Percentiles rank a stretch among this genome's conserved stretches.
Evolutionary conservation across 2,797 vertebrate species (phyloP).

Genomic region (Molothrus aeneus): DNA sequence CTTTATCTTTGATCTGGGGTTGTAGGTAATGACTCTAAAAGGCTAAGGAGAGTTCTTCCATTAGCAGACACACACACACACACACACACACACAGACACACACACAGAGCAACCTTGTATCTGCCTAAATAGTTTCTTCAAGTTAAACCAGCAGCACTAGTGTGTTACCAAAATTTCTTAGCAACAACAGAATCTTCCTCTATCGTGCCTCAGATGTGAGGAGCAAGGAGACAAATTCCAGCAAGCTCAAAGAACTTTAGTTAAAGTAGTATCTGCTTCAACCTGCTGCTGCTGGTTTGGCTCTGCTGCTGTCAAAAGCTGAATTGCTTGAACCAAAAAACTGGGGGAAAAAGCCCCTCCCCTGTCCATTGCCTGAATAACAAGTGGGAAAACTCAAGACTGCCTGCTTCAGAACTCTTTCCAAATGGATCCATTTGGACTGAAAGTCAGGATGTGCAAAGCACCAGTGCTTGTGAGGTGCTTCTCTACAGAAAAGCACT

Average conservation of each 20-base stretch:
- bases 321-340: background rate
- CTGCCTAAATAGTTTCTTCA: background rate
- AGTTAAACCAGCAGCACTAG: background rate
- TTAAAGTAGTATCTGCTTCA: background rate
- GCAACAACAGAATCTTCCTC: background rate
- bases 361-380: background rate
- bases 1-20: background rate
- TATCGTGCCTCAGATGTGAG: rapidly evolving
- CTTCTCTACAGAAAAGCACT: background rate
- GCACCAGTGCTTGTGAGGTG: background rate
- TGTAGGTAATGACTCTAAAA: background rate
- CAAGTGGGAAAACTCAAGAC: rapidly evolving
- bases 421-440: background rate
- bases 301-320: background rate
- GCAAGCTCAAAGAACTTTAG: background rate
- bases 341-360: rapidly evolving
- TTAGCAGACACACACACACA: background rate
- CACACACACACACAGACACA: background rate
- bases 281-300: rapidly evolving
- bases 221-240: background rate
- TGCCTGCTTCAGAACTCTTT: background rate
- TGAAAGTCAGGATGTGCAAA: background rate
- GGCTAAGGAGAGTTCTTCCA: background rate
- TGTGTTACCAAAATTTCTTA: background rate
- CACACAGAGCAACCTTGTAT: background rate